phyloP scores from a whole-genome alignment of 2,113 vertebrate species.

The Larimichthys polyactis region DNA sequence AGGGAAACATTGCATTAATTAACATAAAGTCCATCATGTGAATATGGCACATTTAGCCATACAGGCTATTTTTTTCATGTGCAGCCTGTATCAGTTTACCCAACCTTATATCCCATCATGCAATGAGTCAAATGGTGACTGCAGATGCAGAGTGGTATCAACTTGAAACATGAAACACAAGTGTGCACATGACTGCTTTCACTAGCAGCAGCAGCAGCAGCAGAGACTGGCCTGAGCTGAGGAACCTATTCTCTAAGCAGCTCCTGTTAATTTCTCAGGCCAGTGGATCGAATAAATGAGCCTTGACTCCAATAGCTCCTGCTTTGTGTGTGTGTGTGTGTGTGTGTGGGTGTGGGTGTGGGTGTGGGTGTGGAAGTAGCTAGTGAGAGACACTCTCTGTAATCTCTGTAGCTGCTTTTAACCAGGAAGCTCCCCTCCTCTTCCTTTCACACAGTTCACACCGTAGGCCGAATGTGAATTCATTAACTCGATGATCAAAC shows the following conservation, averaged over 20 bases:
- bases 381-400: not conserved
- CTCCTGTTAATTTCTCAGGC: conserved; percentile 20
- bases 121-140: not conserved
- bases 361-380: not conserved
- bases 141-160: not conserved
- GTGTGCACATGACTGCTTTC: not conserved
- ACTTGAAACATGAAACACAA: not conserved
- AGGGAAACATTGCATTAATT: too few relatives aligned
- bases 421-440: not conserved
- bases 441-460: not conserved
- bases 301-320: not conserved
- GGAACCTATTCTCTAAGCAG: conserved; percentile 3
- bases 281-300: conserved; percentile 4
- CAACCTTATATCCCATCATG: not conserved
- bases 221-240: not conserved
- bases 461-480: conserved; percentile 3
- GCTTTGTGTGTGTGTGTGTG: not conserved
- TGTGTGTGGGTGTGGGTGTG: too few relatives aligned
- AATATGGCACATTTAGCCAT: too few relatives aligned
- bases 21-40: too few relatives aligned
- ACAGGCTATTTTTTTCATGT: too few relatives aligned
- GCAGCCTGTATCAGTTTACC: not conserved
- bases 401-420: conserved; percentile 6
- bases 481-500: not conserved
- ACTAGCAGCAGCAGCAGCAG: conserved; percentile 30